These are phyloP conservation scores for Trichoplusia ni DNA, from an alignment of 1,140 invertebrate species.

Conservation along the genomic window DNA sequence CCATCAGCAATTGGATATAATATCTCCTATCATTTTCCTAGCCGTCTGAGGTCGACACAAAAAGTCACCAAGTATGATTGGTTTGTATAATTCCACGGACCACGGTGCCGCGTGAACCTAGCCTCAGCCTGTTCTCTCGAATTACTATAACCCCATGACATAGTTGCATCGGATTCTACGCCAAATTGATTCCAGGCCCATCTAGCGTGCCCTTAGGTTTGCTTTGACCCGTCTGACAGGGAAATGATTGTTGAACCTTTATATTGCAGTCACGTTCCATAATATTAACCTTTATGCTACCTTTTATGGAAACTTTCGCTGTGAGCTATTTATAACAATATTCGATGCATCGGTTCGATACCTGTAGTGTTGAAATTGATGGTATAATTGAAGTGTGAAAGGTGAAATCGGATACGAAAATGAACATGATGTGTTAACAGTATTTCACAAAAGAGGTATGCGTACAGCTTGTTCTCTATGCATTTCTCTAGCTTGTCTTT, in stretches of 20 bases:
- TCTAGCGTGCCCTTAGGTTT: conserved; percentile 35
- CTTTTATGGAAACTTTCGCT: conserved; percentile 1
- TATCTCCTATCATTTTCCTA: conserved; percentile 41
- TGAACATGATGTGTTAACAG: too few relatives aligned
- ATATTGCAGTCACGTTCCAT: conserved; percentile 9
- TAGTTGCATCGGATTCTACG: conserved; percentile 59
- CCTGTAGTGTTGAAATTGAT: too few relatives aligned
- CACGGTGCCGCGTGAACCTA: conserved; percentile 65
- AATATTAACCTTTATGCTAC: conserved; percentile 17
- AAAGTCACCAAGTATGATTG: conserved; percentile 66
- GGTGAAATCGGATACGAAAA: too few relatives aligned
- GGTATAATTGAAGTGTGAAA: too few relatives aligned
- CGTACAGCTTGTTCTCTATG: too few relatives aligned
- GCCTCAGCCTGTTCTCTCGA: conserved; percentile 54
- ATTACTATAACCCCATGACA: conserved; percentile 74
- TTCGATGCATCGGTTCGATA: background rate
- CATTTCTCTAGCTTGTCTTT: too few relatives aligned
- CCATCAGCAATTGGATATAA: background rate
- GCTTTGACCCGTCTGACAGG: conserved; percentile 32
- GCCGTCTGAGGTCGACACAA: conserved; percentile 57
- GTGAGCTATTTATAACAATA: background rate
- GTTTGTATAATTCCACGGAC: conserved; percentile 69
- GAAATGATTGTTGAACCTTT: conserved; percentile 17
- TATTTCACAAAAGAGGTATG: too few relatives aligned
- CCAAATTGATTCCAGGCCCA: conserved; percentile 63